These are phyloP conservation scores for Eremophila alpestris DNA, from an alignment of 2,797 vertebrate species.

Conservation along the genomic window DNA sequence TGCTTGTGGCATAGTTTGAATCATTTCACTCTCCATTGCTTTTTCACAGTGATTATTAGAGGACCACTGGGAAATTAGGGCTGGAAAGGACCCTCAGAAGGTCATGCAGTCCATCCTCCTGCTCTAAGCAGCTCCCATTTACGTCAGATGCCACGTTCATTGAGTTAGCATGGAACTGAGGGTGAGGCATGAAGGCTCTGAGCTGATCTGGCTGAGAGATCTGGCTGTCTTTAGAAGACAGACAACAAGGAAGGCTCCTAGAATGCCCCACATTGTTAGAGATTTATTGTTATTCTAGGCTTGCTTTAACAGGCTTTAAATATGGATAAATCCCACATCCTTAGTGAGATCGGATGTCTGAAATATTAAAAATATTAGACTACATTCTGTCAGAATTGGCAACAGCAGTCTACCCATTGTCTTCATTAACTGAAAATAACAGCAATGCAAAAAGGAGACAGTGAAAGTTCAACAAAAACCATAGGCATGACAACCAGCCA, in stretches of 20 bases:
- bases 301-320: conserved; percentile 6
- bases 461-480: background rate
- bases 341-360: background rate
- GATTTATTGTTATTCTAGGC: background rate
- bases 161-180: background rate
- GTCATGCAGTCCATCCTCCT: background rate
- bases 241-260: background rate
- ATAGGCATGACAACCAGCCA: background rate
- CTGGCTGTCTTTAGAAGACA: background rate
- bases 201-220: background rate
- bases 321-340: background rate
- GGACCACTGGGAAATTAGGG: background rate
- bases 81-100: background rate
- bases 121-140: background rate
- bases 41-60: background rate
- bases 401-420: conserved; percentile 13
- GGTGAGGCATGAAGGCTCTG: background rate
- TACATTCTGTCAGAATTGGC: background rate
- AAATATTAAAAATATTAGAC: background rate
- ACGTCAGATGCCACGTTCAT: background rate
- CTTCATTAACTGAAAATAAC: conserved; percentile 8
- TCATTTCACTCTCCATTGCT: background rate
- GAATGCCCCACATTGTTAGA: background rate
- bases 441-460: background rate
- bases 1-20: background rate